Base-by-base conservation (phyloP, 1,140 invertebrate genomes). In the Globodera rostochiensis region DNA sequence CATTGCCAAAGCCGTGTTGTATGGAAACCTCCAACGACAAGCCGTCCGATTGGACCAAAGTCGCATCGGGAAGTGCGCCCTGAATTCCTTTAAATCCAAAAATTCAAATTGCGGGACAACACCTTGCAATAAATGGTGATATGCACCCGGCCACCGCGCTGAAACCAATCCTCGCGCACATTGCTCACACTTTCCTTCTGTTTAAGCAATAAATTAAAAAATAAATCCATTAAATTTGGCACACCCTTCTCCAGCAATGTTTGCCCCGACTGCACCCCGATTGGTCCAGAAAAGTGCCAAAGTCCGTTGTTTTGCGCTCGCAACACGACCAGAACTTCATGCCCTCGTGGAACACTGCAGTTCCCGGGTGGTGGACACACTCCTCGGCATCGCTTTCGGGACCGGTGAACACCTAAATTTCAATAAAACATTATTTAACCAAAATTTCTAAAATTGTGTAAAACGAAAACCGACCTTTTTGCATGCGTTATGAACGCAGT, bases 271-370 rank as follows among this genome's bases (percentile, higher is more conserved):
- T 92, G 90, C 97, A 99, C 0, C 93, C 93, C 53, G 92, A 92
- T 92, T 98, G 96, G 71, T 94, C 93, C 49, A 98, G 91, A 90
- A 98, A 98, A 15, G 92, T 92, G 78, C 94, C 93, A 90, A 99
- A 99, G 90, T 99, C 96, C 13, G 95, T 94, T 2, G 97, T 98
- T 87, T 94, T 94, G 86, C 94, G 95, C 84, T 94, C 92, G 88
- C 97, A 99, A 89, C 97, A 99, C 0, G 95, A 94, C 97, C 97
- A 99, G 90, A 93, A 99, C 91, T 99, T 99, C 90, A 98, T 92
- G 0, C 92, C 97, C 92, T 99, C 97, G 89, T 99, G 97, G 90
- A 99, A 99, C 69, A 99, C 92, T 4, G 97, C 95, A 21, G 92
- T 91, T 0, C 97, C 97, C 36, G 95, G 93, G 92, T 99, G 97